These are phyloP conservation scores for Parnassius mnemosyne DNA, from an alignment of 2,888 invertebrate species.

Conservation along the genomic window DNA sequence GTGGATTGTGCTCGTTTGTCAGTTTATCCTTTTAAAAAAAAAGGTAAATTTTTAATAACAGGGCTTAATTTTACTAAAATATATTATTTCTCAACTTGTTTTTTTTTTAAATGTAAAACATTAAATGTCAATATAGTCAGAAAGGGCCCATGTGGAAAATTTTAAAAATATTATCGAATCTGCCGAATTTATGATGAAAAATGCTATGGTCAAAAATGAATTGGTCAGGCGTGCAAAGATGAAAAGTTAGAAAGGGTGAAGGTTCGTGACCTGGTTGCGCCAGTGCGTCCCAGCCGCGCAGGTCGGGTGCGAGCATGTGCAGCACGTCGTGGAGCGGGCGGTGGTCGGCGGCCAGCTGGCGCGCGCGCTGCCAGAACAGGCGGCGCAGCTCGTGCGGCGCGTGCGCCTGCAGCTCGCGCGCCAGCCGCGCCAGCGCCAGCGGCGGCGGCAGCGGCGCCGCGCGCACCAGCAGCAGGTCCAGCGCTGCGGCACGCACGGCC, in stretches of 20 bases:
- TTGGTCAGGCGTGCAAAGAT: no score
- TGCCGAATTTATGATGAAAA: no score
- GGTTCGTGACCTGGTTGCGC: slow-evolving; percentile 34
- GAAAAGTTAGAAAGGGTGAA: not conserved
- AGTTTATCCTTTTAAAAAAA: no score
- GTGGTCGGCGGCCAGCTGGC: slow-evolving; percentile 35
- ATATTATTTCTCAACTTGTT: no score
- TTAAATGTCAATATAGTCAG: no score
- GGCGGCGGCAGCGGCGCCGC: slow-evolving; percentile 43
- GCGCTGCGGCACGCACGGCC: slow-evolving; percentile 34
- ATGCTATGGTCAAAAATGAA: no score
- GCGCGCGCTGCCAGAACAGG: slow-evolving; percentile 52
- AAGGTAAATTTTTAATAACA: no score
- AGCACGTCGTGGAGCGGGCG: slow-evolving; percentile 25
- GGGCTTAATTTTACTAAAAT: no score
- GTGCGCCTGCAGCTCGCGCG: slow-evolving; percentile 37
- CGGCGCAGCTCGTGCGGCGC: slow-evolving; percentile 52
- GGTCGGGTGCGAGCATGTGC: slow-evolving; percentile 36
- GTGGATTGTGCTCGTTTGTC: no score
- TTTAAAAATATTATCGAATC: no score
- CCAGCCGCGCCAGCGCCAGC: slow-evolving; percentile 28
- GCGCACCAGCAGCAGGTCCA: slow-evolving; percentile 48
- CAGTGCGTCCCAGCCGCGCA: slow-evolving; percentile 34
- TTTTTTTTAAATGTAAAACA: no score
- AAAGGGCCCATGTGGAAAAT: no score